Conservation (phyloP, 2,888 invertebrate species). For the Euclidia mi region DNA sequence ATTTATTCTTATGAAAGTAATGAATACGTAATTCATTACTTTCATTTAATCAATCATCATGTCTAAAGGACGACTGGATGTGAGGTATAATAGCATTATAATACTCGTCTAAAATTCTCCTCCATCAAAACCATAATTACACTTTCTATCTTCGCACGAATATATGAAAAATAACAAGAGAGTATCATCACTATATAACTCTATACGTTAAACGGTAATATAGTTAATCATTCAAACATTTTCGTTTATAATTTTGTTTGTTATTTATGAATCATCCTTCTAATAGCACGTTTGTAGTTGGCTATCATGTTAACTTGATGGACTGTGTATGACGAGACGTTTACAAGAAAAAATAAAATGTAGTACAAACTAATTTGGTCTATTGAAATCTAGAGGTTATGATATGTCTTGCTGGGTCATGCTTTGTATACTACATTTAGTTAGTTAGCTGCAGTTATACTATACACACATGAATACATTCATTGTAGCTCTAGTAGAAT, state of each 20-base stretch:
- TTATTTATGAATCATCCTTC: slow-evolving; percentile 4
- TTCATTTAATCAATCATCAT: slow-evolving; percentile 49
- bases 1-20: no score
- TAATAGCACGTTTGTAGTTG: not conserved
- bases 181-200: slow-evolving; percentile 21
- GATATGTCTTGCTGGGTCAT: no score
- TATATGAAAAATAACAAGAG: slow-evolving; percentile 20
- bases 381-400: no score
- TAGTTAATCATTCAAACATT: slow-evolving; percentile 16
- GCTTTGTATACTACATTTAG: no score
- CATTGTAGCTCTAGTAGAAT: no score
- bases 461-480: no score
- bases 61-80: slow-evolving; percentile 38
- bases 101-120: slow-evolving; percentile 28
- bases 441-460: no score
- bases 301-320: not conserved
- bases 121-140: slow-evolving; percentile 34
- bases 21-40: slow-evolving; percentile 22
- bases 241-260: slow-evolving; percentile 3
- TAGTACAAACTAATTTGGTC: no score
- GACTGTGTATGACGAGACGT: not conserved
- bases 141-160: slow-evolving; percentile 50
- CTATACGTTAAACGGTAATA: slow-evolving; percentile 6
- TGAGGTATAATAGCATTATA: slow-evolving; percentile 27
- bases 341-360: no score